Base-by-base conservation (phyloP, 2,888 invertebrate genomes). In the Halictus ligatus region DNA sequence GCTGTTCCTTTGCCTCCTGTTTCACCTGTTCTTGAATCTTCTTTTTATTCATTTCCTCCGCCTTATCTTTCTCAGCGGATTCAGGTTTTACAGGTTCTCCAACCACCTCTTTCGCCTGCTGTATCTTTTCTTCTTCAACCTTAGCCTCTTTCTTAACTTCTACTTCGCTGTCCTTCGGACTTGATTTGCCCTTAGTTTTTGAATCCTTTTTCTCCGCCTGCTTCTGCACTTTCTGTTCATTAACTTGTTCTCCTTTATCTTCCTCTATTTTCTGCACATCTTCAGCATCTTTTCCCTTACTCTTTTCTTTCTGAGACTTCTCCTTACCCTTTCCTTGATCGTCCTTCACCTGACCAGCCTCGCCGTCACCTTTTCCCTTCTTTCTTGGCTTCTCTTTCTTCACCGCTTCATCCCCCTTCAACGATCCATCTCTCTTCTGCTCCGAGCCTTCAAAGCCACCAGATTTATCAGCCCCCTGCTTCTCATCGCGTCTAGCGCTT, bases 401-500 rank as follows among this genome's bases (percentile, higher is more conserved):
- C 2, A 21, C 64, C 8, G 78, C 58, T 13, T 78, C 64, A 7
- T 87, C 78, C 0, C 29, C 2, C 35, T 76, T 74, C n/a, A 60
- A 67, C 4, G 21, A 35, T 29, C 46, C 58, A 18, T 5, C 21
- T 6, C 79, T 67, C n/a, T 75, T 82, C 58, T 29, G 76, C 54
- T 84, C 86, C 18, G 73, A 64, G 50, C 48, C 69, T 81, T 71
- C 78, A 12, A 43, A 8, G 25, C 25, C 13, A 4, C 21, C 25
- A 21, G 75, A 13, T 75, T 77, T 88, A 77, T 85, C 89, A 46
- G 21, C 18, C 10, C 29, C 58, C 6, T 75, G 74, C 2, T 50
- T 86, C 5, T 86, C 84, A 2, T 87, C 88, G 25, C 91, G 89
- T 67, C 88, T 90, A 10, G 74, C 84, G 50, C 92, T 94, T 80